Conservation (phyloP, 2,888 invertebrate genomes). For the Druceiella hillmani region DNA sequence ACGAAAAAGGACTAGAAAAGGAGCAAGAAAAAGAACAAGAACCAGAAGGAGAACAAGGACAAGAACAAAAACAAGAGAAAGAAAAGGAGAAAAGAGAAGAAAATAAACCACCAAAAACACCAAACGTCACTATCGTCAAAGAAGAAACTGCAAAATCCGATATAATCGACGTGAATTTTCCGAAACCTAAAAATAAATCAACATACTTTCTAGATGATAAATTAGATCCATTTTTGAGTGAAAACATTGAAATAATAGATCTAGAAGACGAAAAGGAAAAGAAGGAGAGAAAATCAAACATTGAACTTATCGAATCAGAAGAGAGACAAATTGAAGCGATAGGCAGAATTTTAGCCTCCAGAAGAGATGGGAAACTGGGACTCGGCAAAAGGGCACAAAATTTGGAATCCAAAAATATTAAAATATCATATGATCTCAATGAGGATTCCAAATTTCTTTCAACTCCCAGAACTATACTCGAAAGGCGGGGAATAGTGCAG, state of each 20-base stretch:
- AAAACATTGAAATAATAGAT: slow-evolving; percentile 43
- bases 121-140: no score
- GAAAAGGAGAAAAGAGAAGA: no score
- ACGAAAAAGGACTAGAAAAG: slow-evolving; percentile 29
- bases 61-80: no score
- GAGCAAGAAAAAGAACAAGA: no score
- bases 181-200: slow-evolving; percentile 22
- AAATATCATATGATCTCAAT: slow-evolving; percentile 30
- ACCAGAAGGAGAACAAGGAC: no score
- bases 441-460: slow-evolving; percentile 36
- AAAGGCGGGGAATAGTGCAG: slow-evolving; percentile 39
- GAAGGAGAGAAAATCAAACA: slow-evolving; percentile 35
- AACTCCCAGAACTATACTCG: slow-evolving; percentile 28
- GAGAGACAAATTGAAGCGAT: slow-evolving; percentile 48
- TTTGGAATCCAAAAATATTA: slow-evolving; percentile 36
- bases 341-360: slow-evolving; percentile 40
- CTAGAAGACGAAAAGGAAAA: slow-evolving; percentile 37
- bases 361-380: slow-evolving; percentile 37
- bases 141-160: no score
- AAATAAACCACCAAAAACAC: no score
- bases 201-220: slow-evolving; percentile 45
- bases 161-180: no score
- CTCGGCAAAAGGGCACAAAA: slow-evolving; percentile 43
- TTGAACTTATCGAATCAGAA: slow-evolving; percentile 44
- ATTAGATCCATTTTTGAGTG: slow-evolving; percentile 36